Percentiles rank a stretch among this genome's conserved stretches.
Evolutionary conservation across 2,797 vertebrate genomes (phyloP).

Genomic region (Centroberyx gerrardi): DNA sequence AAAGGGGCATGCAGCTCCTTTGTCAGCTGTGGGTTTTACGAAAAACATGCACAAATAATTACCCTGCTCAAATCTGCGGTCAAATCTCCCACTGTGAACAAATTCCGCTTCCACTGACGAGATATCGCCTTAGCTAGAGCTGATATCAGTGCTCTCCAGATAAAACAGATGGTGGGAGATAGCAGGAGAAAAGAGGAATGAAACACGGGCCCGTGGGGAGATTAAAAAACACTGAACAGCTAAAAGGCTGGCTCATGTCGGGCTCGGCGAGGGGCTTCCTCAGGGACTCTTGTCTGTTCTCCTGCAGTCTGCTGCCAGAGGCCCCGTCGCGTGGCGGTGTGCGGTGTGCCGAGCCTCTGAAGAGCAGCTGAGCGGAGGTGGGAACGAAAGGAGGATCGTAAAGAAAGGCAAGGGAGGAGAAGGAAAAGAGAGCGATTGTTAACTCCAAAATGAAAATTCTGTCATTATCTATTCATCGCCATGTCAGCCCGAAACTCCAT

Average conservation of each 20-base stretch:
- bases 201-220: slow-evolving; percentile 8
- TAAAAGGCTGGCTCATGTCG: slow-evolving; percentile 33
- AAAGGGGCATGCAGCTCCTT: not conserved
- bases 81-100: slow-evolving; percentile 15
- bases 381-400: slow-evolving; percentile 6
- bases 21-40: not conserved
- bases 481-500: no score
- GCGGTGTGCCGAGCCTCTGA: slow-evolving; percentile 18
- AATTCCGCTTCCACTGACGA: not conserved
- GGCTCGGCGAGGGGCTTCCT: slow-evolving; percentile 32
- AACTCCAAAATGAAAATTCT: not conserved
- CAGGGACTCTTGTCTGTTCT: slow-evolving; percentile 15
- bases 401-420: not conserved
- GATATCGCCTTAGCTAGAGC: slow-evolving; percentile 20
- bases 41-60: not conserved
- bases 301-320: slow-evolving; percentile 18
- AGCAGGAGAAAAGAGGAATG: slow-evolving; percentile 9
- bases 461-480: no score
- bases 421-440: not conserved
- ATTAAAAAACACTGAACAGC: slow-evolving; percentile 22
- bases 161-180: not conserved
- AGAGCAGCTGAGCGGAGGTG: slow-evolving; percentile 6
- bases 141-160: slow-evolving; percentile 27
- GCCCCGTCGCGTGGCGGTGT: slow-evolving; percentile 26
- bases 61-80: slow-evolving; percentile 18